Conservation (phyloP, 2,888 invertebrate species). For the Eupithecia abbreviata region DNA sequence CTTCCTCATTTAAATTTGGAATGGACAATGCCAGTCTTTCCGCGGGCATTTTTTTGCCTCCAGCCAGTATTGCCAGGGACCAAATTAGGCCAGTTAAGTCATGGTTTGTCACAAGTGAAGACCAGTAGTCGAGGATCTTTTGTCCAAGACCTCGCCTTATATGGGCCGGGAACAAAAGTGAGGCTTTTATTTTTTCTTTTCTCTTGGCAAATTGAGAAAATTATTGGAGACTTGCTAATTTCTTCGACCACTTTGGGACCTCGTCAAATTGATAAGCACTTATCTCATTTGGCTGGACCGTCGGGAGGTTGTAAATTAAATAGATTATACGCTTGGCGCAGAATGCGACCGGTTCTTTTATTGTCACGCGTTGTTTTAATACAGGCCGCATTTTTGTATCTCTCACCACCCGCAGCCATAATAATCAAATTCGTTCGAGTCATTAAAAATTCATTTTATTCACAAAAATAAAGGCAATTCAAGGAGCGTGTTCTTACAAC, state of each 20-base stretch:
- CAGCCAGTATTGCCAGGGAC: conserved; percentile 42
- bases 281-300: conserved; percentile 57
- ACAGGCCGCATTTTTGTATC: conserved; percentile 49
- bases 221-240: conserved; percentile 62
- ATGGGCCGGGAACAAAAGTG: conserved; percentile 67
- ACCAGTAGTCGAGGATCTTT: conserved; percentile 74
- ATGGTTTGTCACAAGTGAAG: conserved; percentile 71
- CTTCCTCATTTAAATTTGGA: conserved; percentile 81
- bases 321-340: conserved; percentile 56
- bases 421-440: conserved; percentile 45
- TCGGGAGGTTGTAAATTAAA: conserved; percentile 62
- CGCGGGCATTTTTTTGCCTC: conserved; percentile 51
- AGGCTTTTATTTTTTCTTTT: conserved; percentile 57
- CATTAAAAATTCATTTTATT: conserved; percentile 41
- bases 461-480: conserved; percentile 31
- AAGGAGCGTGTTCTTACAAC: conserved; percentile 37
- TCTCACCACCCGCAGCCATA: conserved; percentile 42
- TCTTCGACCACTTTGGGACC: conserved; percentile 58
- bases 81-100: conserved; percentile 73
- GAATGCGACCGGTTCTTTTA: conserved; percentile 52
- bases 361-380: conserved; percentile 46
- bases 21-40: conserved; percentile 74
- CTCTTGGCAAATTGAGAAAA: conserved; percentile 72
- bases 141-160: conserved; percentile 58
- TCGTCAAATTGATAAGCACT: conserved; percentile 63